These are phyloP conservation scores for Nebria salina DNA, from an alignment of 2,888 invertebrate species.

Conservation along the genomic window DNA sequence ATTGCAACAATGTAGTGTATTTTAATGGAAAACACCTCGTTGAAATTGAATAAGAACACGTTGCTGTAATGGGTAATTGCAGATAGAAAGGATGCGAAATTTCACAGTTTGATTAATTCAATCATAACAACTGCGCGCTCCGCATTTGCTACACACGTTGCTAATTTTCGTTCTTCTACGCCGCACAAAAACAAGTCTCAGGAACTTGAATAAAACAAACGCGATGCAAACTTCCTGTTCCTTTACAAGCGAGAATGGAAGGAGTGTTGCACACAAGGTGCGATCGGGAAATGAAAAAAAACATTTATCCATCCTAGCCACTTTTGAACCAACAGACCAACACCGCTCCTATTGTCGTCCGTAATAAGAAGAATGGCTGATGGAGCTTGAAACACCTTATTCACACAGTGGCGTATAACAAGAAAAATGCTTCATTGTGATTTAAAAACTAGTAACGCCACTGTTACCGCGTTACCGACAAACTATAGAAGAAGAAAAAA, in stretches of 20 bases:
- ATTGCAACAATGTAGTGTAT: neutral
- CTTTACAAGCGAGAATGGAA: neutral
- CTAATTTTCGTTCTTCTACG: neutral
- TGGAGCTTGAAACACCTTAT: neutral
- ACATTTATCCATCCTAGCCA: neutral
- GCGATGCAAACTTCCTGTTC: neutral
- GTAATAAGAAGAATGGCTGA: neutral
- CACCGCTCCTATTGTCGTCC: neutral
- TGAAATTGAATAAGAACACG: neutral
- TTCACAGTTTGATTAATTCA: neutral
- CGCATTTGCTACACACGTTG: neutral
- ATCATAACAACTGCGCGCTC: neutral
- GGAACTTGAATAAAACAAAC: neutral
- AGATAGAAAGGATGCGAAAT: neutral
- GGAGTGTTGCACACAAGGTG: neutral
- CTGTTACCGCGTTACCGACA: neutral
- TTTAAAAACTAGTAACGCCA: neutral
- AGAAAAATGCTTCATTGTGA: neutral
- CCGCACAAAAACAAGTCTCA: neutral
- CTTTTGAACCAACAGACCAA: neutral
- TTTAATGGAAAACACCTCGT: neutral
- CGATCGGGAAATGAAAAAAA: neutral
- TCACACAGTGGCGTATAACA: neutral
- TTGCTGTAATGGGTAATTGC: neutral
- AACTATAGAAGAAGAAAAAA: neutral